A percentile compares a stretch with the other conserved stretches of the same genome.
Conservation (phyloP, 2,888 invertebrate species). For the Tenodera sinensis region DNA sequence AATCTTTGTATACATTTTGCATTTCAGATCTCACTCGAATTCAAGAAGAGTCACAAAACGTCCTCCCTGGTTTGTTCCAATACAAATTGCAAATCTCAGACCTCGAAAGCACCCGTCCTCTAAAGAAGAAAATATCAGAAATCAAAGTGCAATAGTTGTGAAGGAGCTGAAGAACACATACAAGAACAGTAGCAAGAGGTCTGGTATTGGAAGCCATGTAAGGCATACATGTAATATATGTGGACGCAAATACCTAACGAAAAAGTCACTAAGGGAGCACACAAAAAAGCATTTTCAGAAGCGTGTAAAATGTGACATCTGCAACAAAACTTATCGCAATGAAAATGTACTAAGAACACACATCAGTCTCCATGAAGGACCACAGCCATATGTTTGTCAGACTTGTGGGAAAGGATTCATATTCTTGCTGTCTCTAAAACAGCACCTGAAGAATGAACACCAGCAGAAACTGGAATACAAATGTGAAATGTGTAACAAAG, state of each 20-base stretch:
- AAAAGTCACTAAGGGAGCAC: conserved; percentile 21
- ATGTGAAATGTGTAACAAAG: conserved; percentile 17
- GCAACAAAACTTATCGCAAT: conserved; percentile 19
- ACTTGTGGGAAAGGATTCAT: conserved; percentile 17
- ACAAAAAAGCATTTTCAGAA: conserved; percentile 18
- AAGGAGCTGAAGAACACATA: conserved; percentile 11
- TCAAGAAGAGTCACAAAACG: background rate
- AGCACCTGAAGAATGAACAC: conserved; percentile 20
- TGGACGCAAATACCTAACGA: conserved; percentile 10
- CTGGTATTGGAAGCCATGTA: background rate
- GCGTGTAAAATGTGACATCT: conserved; percentile 16
- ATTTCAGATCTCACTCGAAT: conserved; percentile 10
- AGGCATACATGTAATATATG: conserved; percentile 12
- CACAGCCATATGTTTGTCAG: conserved; percentile 18
- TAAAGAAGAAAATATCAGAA: background rate
- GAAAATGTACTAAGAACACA: conserved; percentile 17
- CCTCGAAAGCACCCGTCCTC: background rate
- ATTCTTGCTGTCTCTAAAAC: conserved; percentile 18
- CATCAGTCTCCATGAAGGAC: conserved; percentile 16
- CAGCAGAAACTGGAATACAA: conserved; percentile 2
- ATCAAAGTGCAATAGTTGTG: background rate
- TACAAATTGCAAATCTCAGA: background rate
- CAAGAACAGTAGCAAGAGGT: background rate
- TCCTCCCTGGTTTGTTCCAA: background rate
- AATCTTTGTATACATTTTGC: background rate